Percentiles rank a stretch among this genome's conserved stretches.
Conservation (phyloP, 2,888 invertebrate genomes). For the Hydriomena furcata region DNA sequence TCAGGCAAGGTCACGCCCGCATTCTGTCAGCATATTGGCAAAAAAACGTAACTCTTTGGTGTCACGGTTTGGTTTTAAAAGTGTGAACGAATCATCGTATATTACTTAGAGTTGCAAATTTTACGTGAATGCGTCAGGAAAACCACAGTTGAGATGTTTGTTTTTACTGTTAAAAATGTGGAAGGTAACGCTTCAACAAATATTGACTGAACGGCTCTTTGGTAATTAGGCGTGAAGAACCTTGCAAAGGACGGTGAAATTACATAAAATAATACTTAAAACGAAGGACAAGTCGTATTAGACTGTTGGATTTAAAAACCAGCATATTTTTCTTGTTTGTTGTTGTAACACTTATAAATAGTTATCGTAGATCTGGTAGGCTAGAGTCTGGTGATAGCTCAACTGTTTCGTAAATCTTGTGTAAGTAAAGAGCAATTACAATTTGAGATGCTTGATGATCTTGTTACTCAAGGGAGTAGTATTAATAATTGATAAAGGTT, state of each 20-base stretch:
- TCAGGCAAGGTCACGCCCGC: constrained; percentile 19
- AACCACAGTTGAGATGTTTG: constrained; percentile 28
- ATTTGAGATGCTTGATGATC: no score
- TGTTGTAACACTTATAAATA: no score
- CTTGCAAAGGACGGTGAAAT: constrained; percentile 10
- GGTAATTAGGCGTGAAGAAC: constrained; percentile 24
- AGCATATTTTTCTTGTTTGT: no score
- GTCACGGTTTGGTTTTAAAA: constrained; percentile 8
- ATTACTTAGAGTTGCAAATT: constrained; percentile 18
- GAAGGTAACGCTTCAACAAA: constrained; percentile 29
- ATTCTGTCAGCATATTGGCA: constrained; percentile 10
- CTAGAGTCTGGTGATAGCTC: no score
- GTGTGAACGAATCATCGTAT: constrained; percentile 22
- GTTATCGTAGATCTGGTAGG: no score
- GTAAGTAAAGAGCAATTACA: no score
- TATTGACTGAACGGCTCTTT: constrained; percentile 30
- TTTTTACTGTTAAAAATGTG: constrained; percentile 27
- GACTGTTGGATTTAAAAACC: no score
- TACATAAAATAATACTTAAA: constrained; percentile 1
- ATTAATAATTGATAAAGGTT: no score
- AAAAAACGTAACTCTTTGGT: constrained; percentile 14
- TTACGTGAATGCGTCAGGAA: constrained; percentile 28
- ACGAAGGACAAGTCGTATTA: not conserved
- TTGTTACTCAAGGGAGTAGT: no score
- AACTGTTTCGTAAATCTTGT: no score